These are phyloP conservation scores for Megastigmus dorsalis DNA, from an alignment of 2,888 invertebrate species.

Conservation along the genomic window DNA sequence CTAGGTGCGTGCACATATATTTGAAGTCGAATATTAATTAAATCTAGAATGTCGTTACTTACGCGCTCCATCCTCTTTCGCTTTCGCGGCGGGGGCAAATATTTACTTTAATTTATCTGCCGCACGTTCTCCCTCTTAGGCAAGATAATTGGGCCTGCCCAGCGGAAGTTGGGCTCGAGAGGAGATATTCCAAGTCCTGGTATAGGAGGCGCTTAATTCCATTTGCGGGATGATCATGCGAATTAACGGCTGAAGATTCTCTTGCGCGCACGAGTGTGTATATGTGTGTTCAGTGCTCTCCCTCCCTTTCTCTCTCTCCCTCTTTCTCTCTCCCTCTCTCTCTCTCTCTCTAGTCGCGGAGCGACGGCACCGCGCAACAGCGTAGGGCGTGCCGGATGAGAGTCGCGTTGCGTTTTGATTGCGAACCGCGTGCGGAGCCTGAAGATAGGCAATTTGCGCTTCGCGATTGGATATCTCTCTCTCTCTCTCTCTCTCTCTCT, in stretches of 20 bases:
- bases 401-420: slow-evolving; percentile 44
- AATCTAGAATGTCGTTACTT: too few species aligned
- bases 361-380: too few species aligned
- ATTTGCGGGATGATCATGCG: slow-evolving; percentile 40
- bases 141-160: slow-evolving; percentile 14
- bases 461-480: slow-evolving; percentile 15
- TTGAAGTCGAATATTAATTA: too few species aligned
- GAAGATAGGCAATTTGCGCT: slow-evolving; percentile 34
- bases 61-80: too few species aligned
- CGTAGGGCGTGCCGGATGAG: slow-evolving; percentile 7
- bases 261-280: slow-evolving; percentile 20
- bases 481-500: not conserved
- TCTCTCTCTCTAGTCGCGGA: too few species aligned
- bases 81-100: too few species aligned
- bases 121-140: too few species aligned
- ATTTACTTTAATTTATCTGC: too few species aligned
- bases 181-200: slow-evolving; percentile 6
- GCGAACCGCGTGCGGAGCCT: slow-evolving; percentile 11
- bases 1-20: too few species aligned
- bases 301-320: too few species aligned
- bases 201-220: slow-evolving; percentile 30
- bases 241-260: slow-evolving; percentile 38
- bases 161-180: slow-evolving; percentile 1
- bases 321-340: too few species aligned
- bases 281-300: too few species aligned